A percentile compares a stretch with the other conserved stretches of the same genome.
phyloP scores from a whole-genome alignment of 2,888 invertebrate genomes.

The Coecobrya sp. region DNA sequence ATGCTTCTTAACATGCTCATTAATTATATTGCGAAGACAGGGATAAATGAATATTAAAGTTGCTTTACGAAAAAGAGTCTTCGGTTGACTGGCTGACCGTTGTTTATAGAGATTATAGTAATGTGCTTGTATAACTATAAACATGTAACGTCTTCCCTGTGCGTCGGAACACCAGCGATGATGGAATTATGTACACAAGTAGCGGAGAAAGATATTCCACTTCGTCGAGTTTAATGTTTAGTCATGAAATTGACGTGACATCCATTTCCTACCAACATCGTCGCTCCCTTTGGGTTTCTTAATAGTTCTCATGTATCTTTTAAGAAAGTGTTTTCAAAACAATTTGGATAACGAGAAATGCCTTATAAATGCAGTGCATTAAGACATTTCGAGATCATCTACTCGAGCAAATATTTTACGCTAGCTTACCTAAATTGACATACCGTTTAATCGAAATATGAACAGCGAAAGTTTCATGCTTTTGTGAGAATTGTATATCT shows the following conservation, averaged over 20 bases:
- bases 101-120: too few relatives aligned
- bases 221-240: constrained; percentile 46
- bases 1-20: too few relatives aligned
- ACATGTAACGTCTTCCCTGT: not conserved
- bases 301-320: not conserved
- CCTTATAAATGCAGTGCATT: constrained; percentile 42
- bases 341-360: constrained; percentile 10
- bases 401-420: constrained; percentile 49
- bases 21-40: too few relatives aligned
- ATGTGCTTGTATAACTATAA: not conserved
- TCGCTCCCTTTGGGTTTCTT: not conserved
- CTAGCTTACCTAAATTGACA: constrained; percentile 48
- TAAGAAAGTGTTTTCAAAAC: constrained; percentile 17
- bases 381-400: constrained; percentile 47
- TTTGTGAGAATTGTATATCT: not conserved
- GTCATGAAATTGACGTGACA: constrained; percentile 52
- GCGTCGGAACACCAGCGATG: not conserved
- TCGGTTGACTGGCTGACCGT: too few relatives aligned
- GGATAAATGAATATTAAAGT: too few relatives aligned
- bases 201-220: constrained; percentile 51
- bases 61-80: too few relatives aligned
- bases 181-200: constrained; percentile 13
- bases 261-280: constrained; percentile 41
- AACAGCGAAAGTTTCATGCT: not conserved
- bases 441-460: constrained; percentile 34